Evolutionary conservation across 2,888 invertebrate species (phyloP).

Genomic region (Siphlonurus alternatus): DNA sequence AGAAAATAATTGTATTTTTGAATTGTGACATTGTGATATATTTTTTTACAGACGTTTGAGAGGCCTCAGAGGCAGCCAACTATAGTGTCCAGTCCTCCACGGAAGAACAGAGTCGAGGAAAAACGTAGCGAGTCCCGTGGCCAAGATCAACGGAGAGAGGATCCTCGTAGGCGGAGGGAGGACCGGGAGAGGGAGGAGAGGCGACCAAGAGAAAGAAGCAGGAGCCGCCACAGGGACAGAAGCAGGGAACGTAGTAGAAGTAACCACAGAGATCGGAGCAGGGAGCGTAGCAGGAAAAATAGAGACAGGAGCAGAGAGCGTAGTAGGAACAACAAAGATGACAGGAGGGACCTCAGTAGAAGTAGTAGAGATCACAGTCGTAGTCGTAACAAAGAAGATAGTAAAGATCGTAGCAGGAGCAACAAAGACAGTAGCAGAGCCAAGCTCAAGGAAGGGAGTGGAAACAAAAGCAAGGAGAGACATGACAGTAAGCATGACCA

Average conservation of each 20-base stretch:
- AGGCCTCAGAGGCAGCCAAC: neutral
- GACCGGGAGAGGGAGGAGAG: conserved; percentile 4
- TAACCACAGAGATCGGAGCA: conserved; percentile 12
- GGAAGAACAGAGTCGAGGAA: conserved; percentile 9
- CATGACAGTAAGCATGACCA: conserved; percentile 18
- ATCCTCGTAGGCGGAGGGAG: conserved; percentile 13
- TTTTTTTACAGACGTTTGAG: no score
- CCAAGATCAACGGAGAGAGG: no score
- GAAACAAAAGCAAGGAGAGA: conserved; percentile 11
- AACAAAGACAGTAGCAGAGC: conserved; percentile 10
- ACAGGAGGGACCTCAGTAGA: conserved; percentile 7
- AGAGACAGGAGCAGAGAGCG: conserved; percentile 10
- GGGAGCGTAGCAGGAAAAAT: conserved; percentile 12
- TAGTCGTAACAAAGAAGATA: conserved; percentile 10
- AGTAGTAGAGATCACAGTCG: conserved; percentile 10
- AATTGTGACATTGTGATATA: no score
- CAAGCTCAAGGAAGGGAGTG: neutral
- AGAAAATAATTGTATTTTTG: no score
- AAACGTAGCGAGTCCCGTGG: neutral
- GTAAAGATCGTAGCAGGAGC: conserved; percentile 8
- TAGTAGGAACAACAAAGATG: conserved; percentile 2
- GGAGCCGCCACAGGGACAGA: conserved; percentile 8
- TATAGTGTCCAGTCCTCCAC: neutral
- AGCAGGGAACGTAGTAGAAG: conserved; percentile 11
- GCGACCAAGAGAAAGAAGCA: conserved; percentile 2